A percentile compares a stretch with the other conserved stretches of the same genome.
phyloP scores from a whole-genome alignment of 2,113 vertebrate species.

The Clarias magur region DNA sequence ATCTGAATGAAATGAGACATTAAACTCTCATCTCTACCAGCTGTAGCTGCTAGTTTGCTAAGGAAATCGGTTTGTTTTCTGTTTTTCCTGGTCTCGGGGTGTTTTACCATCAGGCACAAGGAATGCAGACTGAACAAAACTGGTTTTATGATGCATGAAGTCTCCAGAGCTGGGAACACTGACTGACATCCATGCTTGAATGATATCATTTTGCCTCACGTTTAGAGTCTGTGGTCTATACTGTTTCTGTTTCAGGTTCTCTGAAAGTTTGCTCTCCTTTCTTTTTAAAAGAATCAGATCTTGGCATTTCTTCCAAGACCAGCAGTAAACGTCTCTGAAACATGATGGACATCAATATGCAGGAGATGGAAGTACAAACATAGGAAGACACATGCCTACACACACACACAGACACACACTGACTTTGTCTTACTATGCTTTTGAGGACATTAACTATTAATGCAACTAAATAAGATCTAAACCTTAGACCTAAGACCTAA shows the following conservation, averaged over 20 bases:
- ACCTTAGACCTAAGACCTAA: not conserved
- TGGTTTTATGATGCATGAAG: constrained; percentile 23
- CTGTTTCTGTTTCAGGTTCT: constrained; percentile 12
- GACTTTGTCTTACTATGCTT: not conserved
- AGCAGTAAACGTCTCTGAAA: constrained; percentile 1
- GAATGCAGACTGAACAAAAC: constrained; percentile 4
- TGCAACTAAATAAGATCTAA: not conserved
- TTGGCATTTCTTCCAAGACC: constrained; percentile 6
- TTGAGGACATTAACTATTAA: not conserved
- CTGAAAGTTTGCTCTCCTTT: not conserved
- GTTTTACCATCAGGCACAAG: constrained; percentile 11
- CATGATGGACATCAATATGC: not conserved
- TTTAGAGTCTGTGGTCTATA: constrained; percentile 9
- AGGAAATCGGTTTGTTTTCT: constrained; percentile 24
- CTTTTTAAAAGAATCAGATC: constrained; percentile 13
- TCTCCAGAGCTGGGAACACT: not conserved
- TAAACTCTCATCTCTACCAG: not conserved
- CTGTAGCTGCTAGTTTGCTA: constrained; percentile 16
- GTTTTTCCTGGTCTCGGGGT: not conserved
- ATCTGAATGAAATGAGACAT: not conserved
- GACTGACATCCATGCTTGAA: not conserved
- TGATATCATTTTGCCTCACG: constrained; percentile 2
- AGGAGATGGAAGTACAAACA: not conserved
- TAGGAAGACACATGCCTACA: not conserved
- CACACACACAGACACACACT: not conserved